Percentiles rank a stretch among this genome's conserved stretches.
phyloP scores from a whole-genome alignment of 1,140 invertebrate genomes.

The Amyelois transitella region DNA sequence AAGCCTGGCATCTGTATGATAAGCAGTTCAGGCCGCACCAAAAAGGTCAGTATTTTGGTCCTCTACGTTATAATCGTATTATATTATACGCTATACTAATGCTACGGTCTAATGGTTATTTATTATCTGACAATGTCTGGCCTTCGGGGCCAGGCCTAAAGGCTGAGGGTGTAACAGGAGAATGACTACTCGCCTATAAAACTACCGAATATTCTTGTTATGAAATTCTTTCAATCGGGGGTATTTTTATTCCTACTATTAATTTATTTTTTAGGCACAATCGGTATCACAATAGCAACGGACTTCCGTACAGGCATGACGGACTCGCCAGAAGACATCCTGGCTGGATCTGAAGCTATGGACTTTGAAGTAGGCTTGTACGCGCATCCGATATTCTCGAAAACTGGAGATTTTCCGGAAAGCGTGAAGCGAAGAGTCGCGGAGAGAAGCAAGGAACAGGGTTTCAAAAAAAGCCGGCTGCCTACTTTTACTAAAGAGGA shows the following conservation, averaged over 20 bases:
- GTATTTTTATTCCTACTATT: conserved; percentile 69
- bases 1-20: conserved; percentile 53
- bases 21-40: conserved; percentile 35
- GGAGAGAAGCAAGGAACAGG: conserved; percentile 57
- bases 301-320: conserved; percentile 34
- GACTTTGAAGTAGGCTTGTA: conserved; percentile 44
- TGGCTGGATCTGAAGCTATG: conserved; percentile 31
- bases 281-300: conserved; percentile 43
- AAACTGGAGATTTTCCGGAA: conserved; percentile 74
- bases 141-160: too few relatives aligned
- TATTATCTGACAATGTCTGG: too few relatives aligned
- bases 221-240: too few relatives aligned
- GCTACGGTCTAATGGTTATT: too few relatives aligned
- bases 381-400: conserved; percentile 63
- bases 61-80: too few relatives aligned
- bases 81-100: too few relatives aligned
- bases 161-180: too few relatives aligned
- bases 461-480: conserved; percentile 52
- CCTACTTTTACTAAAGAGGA: conserved; percentile 72
- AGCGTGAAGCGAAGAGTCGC: conserved; percentile 57
- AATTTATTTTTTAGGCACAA: conserved; percentile 48
- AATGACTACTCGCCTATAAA: too few relatives aligned
- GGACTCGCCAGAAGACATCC: conserved; percentile 29
- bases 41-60: conserved; percentile 61
- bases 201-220: too few relatives aligned